Evolutionary conservation across 2,888 invertebrate genomes (phyloP), one percentile per base, ranked within the genome.

Genomic region (Nezara viridula): DNA sequence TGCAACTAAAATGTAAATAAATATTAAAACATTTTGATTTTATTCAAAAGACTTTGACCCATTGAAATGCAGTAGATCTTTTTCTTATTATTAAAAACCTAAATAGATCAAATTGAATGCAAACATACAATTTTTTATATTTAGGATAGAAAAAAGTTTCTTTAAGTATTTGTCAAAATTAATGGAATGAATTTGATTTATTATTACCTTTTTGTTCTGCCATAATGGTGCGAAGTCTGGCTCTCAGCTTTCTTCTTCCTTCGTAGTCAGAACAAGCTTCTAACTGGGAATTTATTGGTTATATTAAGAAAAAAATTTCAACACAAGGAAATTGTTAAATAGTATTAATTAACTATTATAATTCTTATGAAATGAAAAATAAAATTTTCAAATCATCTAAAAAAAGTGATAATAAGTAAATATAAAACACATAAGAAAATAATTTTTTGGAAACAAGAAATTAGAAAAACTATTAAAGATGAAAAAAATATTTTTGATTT

Each of bases 191-290:
- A 37, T 27, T 77, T 37, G 16, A 24, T 81, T 47, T 44, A 7
- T 44, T 7, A 10, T 7, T 94, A 97, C 97, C 97, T 96, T 96
- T 96, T 93, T 96, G 96, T 94, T 96, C 96, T 92, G 97, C 97
- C 95, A 97, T 96, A 92, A 98, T 95, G 93, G 96, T 95, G 92
- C 96, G 95, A 92, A 98, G 94, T 93, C 97, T 95, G 92, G 96
- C 95, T 93, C 97, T 95, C 92, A 98, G 95, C 92, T 95, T 95
- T 92, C 97, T 96, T 92, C 97, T 95, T 93, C 96, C 96, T 93
- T 97, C 97, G 96, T 97, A 97, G 93, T 96, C 96, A 91, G 95
- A 95, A 93, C 96, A 96, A 93, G 96, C 95, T 93, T 97, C 96
- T 94, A 98, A 95, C 97, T 97, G 90, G 37, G 90, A 89, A 27